Percentiles rank a stretch among this genome's conserved stretches.
Evolutionary conservation across 2,113 vertebrate genomes (phyloP).

Genomic region (Sigmodon hispidus): DNA sequence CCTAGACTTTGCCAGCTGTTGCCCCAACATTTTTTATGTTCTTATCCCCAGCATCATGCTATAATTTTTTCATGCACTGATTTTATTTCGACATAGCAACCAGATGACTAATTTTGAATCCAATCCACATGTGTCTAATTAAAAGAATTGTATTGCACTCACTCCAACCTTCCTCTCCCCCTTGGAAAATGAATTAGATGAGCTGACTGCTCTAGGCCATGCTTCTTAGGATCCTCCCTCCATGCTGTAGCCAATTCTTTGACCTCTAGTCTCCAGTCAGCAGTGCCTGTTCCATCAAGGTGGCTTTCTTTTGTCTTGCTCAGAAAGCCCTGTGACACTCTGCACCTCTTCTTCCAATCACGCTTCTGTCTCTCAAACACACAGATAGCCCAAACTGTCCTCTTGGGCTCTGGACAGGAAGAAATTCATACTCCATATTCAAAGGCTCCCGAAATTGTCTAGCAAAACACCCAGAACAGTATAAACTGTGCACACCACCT

Average conservation of each 20-base stretch:
- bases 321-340: not conserved
- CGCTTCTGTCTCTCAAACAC: not conserved
- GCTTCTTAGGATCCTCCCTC: not conserved
- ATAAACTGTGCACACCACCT: accelerated
- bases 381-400: not conserved
- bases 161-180: accelerated
- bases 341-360: not conserved
- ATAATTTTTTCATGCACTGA: not conserved
- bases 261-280: not conserved
- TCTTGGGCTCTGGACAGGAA: not conserved
- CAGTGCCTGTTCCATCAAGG: too few relatives aligned
- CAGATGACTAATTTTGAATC: slow-evolving; percentile 5
- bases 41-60: not conserved
- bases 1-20: not conserved
- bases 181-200: not conserved
- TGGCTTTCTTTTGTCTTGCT: not conserved
- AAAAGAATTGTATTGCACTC: not conserved
- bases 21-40: too few relatives aligned
- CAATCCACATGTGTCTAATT: not conserved
- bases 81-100: not conserved
- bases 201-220: not conserved
- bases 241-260: not conserved
- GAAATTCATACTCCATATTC: not conserved
- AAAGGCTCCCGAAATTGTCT: not conserved
- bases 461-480: not conserved